Evolutionary conservation across 2,113 vertebrate species (phyloP).

Genomic region (Talpa occidentalis): DNA sequence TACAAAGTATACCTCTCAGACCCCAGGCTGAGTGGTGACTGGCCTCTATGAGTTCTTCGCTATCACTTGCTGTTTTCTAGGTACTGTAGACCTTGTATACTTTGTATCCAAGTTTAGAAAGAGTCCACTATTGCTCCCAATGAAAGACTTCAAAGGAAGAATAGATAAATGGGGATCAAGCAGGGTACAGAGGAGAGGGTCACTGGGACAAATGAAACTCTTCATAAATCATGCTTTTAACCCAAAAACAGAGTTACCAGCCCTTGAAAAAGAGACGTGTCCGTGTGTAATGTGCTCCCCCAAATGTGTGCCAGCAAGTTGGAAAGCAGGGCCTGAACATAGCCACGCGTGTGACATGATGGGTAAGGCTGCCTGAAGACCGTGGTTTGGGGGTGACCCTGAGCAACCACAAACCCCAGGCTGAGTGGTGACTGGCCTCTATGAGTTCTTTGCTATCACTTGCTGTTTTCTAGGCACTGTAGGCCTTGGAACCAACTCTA

Average conservation of each 20-base stretch:
- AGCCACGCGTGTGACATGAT: neutral
- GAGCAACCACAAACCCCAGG: neutral
- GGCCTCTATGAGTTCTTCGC: neutral
- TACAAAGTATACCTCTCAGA: no score
- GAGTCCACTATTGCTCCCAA: neutral
- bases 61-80: constrained; percentile 49
- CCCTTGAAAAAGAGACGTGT: neutral
- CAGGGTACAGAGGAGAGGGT: neutral
- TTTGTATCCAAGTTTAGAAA: no score
- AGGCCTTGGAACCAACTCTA: neutral
- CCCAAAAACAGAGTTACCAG: neutral
- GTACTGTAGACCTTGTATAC: neutral
- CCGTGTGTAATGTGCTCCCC: neutral
- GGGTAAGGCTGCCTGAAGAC: neutral
- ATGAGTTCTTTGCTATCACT: neutral
- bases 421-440: no score
- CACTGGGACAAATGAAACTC: neutral
- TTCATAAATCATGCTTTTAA: neutral
- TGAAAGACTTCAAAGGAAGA: neutral
- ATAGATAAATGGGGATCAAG: neutral
- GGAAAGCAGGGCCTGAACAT: neutral
- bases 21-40: neutral
- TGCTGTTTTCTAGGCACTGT: constrained; percentile 49
- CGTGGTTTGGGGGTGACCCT: neutral
- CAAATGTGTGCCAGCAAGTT: neutral